These are phyloP conservation scores for Latrodectus geometricus DNA, from an alignment of 1,140 invertebrate species.

Conservation along the genomic window DNA sequence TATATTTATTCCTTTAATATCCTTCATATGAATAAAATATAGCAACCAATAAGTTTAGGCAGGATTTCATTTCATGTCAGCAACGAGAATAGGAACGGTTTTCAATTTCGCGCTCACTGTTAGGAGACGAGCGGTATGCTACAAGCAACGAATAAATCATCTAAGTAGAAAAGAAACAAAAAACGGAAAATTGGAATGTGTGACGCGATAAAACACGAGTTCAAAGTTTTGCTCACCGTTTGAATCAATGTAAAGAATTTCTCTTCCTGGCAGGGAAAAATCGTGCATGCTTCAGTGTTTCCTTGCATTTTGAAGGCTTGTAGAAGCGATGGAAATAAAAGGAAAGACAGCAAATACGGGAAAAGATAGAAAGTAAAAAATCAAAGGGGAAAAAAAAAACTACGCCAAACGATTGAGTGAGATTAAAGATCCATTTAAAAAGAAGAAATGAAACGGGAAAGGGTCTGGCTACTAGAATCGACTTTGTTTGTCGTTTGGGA, in stretches of 20 bases:
- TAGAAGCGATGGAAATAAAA: not conserved
- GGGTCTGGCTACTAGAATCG: constrained; percentile 21
- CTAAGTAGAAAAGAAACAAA: too few relatives aligned
- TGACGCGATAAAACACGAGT: constrained; percentile 1
- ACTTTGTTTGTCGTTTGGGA: constrained; percentile 48
- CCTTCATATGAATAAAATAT: too few relatives aligned
- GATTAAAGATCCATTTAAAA: constrained; percentile 51
- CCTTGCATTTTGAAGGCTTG: not conserved
- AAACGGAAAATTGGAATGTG: not conserved
- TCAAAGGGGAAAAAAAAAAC: constrained; percentile 20
- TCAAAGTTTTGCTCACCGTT: constrained; percentile 19
- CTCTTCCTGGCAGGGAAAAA: not conserved
- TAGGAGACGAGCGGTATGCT: too few relatives aligned
- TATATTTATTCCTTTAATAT: too few relatives aligned
- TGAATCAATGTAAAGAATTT: constrained; percentile 11
- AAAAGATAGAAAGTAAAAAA: constrained; percentile 4
- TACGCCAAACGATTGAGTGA: constrained; percentile 31
- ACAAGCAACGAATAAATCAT: too few relatives aligned
- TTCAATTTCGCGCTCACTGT: too few relatives aligned
- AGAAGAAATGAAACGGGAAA: constrained; percentile 10
- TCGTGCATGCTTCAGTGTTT: not conserved
- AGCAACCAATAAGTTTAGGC: too few relatives aligned
- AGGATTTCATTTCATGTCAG: too few relatives aligned
- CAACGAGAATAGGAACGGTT: too few relatives aligned
- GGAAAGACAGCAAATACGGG: constrained; percentile 13